phyloP scores from a whole-genome alignment of 1,140 invertebrate species.

The Charaxes varanes region DNA sequence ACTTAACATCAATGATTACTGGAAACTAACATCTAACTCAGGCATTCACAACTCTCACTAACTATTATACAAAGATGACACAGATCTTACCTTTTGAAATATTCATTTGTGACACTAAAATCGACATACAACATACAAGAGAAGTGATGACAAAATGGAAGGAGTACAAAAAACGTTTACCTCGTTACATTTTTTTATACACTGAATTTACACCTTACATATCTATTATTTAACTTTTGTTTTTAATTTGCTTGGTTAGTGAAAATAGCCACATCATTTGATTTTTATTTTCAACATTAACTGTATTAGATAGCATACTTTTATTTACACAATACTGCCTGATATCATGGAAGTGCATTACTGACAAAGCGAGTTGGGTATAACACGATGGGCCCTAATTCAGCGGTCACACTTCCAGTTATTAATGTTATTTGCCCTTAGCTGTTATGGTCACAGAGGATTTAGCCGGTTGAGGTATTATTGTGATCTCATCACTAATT shows the following conservation, averaged over 20 bases:
- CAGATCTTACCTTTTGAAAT: constrained; percentile 47
- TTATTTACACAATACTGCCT: constrained; percentile 69
- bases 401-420: constrained; percentile 34
- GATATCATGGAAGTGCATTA: constrained; percentile 45
- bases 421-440: constrained; percentile 62
- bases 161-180: constrained; percentile 11
- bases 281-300: constrained; percentile 42
- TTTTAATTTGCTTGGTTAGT: constrained; percentile 45
- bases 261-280: constrained; percentile 44
- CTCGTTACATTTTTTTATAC: constrained; percentile 50
- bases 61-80: constrained; percentile 37
- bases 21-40: constrained; percentile 33
- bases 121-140: constrained; percentile 35
- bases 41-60: constrained; percentile 36
- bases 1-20: constrained; percentile 36
- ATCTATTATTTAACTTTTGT: constrained; percentile 30
- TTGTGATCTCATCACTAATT: constrained; percentile 94
- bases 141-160: constrained; percentile 15
- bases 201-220: constrained; percentile 59
- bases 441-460: constrained; percentile 57
- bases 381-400: constrained; percentile 22
- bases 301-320: constrained; percentile 34
- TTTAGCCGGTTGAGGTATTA: constrained; percentile 88
- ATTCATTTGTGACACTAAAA: constrained; percentile 54
- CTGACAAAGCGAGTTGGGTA: constrained; percentile 33